A percentile compares a stretch with the other conserved stretches of the same genome.
phyloP scores from a whole-genome alignment of 2,888 invertebrate genomes.

The Diarsia mendica region DNA sequence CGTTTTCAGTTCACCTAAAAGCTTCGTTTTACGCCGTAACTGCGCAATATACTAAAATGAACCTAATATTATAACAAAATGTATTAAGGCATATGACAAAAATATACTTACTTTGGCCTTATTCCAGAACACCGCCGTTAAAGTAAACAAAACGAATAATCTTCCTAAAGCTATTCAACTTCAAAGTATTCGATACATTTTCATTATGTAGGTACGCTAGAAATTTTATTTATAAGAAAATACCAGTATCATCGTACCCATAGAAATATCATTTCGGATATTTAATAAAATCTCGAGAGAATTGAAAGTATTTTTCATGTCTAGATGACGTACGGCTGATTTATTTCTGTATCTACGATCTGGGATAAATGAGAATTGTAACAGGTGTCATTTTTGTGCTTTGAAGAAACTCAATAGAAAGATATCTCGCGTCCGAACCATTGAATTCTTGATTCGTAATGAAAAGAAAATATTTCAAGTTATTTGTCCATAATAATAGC shows the following conservation, averaged over 20 bases:
- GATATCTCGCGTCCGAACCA: constrained; percentile 31
- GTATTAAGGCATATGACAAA: neutral
- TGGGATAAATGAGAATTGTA: constrained; percentile 24
- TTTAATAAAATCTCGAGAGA: constrained; percentile 23
- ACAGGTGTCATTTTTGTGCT: constrained; percentile 23
- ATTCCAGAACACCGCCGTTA: constrained; percentile 13
- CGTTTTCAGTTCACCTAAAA: neutral
- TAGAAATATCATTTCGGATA: constrained; percentile 21
- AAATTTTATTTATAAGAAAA: constrained; percentile 37
- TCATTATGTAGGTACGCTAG: constrained; percentile 27
- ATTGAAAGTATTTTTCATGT: constrained; percentile 29
- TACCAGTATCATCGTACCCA: constrained; percentile 20
- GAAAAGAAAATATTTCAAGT: constrained; percentile 40
- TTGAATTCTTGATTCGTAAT: constrained; percentile 43
- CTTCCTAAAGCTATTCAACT: constrained; percentile 33
- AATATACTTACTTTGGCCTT: neutral
- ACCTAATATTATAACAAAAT: neutral
- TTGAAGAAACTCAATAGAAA: constrained; percentile 34
- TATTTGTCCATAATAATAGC: constrained; percentile 30
- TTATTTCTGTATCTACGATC: constrained; percentile 19
- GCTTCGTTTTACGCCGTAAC: neutral
- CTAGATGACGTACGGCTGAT: constrained; percentile 19
- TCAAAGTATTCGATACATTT: constrained; percentile 56
- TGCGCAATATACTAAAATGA: neutral
- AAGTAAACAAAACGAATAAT: constrained; percentile 44